Conservation (phyloP, 37 sponge, comb jelly and placozoan genomes). For the Halisarca cf. caerulea region DNA sequence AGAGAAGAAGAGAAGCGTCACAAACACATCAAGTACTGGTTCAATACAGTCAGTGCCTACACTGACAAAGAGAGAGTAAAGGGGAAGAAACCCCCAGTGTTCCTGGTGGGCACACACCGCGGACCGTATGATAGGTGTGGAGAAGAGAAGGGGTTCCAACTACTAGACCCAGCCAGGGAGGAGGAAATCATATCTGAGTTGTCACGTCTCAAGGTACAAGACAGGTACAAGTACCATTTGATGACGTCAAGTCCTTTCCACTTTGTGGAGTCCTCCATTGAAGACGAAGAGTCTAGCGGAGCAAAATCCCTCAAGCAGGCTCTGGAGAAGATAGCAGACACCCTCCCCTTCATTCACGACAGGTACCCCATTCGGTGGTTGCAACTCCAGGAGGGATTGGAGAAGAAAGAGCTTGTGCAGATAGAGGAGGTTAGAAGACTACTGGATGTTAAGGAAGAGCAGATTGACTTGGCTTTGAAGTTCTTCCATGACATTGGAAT, state of each 20-base stretch:
- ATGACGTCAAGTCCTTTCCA: background rate
- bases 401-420: background rate
- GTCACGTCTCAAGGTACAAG: background rate
- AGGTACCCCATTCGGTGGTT: conserved; percentile 49
- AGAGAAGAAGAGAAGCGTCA: background rate
- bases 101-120: conserved; percentile 52
- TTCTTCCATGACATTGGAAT: conserved; percentile 52
- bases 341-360: conserved; percentile 37
- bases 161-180: background rate
- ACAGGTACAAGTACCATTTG: conserved; percentile 15
- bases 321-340: conserved; percentile 1
- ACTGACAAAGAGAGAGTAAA: background rate
- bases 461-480: conserved; percentile 19
- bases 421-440: background rate
- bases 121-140: background rate
- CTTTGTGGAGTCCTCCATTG: conserved; percentile 12
- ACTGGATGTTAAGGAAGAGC: background rate
- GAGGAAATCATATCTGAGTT: conserved; percentile 13
- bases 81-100: conserved; percentile 28
- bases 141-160: background rate
- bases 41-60: conserved; percentile 56
- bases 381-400: conserved; percentile 24
- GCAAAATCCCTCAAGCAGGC: conserved; percentile 21
- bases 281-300: conserved; percentile 40
- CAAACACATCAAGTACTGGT: conserved; percentile 56